phyloP scores from a whole-genome alignment of 2,797 vertebrate species.

The Oreochromis mossambicus region DNA sequence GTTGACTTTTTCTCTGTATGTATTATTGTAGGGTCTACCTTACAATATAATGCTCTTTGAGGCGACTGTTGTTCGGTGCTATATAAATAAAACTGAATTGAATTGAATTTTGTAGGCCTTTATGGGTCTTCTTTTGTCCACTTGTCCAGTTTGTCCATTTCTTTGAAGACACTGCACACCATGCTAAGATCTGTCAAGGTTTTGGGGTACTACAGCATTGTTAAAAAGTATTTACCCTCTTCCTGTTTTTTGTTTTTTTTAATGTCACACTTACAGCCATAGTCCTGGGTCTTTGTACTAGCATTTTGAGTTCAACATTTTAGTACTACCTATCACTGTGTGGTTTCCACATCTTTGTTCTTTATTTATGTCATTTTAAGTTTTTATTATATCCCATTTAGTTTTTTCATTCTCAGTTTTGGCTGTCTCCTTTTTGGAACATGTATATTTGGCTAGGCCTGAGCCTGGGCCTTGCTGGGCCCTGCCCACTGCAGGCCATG shows the following conservation, averaged over 20 bases:
- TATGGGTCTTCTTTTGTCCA: fast-evolving
- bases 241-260: fast-evolving
- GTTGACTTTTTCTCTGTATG: not conserved
- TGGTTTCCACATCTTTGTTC: not conserved
- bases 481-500: not conserved
- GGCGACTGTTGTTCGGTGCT: fast-evolving
- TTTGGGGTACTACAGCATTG: not conserved
- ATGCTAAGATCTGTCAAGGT: fast-evolving
- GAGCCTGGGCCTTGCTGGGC: not conserved
- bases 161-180: not conserved
- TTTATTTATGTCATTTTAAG: not conserved
- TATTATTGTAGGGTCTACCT: fast-evolving
- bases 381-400: not conserved
- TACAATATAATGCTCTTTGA: not conserved
- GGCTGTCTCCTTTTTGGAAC: not conserved
- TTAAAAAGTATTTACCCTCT: not conserved
- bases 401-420: not conserved
- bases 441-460: not conserved
- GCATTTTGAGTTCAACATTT: not conserved
- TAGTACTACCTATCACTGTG: not conserved
- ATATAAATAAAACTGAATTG: not conserved
- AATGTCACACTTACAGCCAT: fast-evolving
- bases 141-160: not conserved
- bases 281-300: fast-evolving
- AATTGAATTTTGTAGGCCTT: not conserved